Conservation (phyloP, 2,797 vertebrate genomes). For the Ammospiza maritima region DNA sequence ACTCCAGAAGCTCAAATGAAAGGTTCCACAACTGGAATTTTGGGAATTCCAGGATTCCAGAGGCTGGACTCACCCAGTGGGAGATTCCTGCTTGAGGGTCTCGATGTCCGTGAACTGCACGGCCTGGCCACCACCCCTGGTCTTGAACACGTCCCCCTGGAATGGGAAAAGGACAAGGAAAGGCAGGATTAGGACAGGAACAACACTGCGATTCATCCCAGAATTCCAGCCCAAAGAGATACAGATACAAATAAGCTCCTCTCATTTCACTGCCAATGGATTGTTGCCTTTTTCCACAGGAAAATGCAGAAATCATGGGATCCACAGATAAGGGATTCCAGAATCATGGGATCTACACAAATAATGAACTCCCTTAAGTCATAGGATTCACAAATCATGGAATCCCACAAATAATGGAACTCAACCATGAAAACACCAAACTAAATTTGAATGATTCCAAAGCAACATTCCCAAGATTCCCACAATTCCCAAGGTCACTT, state of each 20-base stretch:
- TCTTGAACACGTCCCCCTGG: constrained; percentile 93
- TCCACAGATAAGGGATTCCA: rapidly evolving
- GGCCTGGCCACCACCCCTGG: constrained; percentile 91
- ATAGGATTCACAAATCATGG: neutral
- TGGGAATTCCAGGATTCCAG: neutral
- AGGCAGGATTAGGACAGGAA: neutral
- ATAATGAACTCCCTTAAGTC: too few relatives aligned
- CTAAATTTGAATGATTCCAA: rapidly evolving
- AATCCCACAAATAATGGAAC: neutral
- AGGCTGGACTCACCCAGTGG: constrained; percentile 72
- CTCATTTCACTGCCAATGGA: neutral
- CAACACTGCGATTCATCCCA: rapidly evolving
- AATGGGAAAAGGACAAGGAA: neutral
- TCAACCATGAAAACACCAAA: rapidly evolving
- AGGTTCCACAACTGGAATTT: rapidly evolving
- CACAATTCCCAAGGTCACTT: neutral
- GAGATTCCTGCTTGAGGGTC: constrained; percentile 89
- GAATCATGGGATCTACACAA: too few relatives aligned
- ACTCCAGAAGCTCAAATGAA: neutral
- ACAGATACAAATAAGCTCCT: rapidly evolving
- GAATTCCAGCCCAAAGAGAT: neutral
- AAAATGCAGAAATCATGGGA: rapidly evolving
- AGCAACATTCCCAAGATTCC: neutral
- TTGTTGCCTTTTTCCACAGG: neutral
- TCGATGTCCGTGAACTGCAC: constrained; percentile 97